These are phyloP conservation scores for Ondatra zibethicus DNA, from an alignment of 2,113 vertebrate species.

Conservation along the genomic window DNA sequence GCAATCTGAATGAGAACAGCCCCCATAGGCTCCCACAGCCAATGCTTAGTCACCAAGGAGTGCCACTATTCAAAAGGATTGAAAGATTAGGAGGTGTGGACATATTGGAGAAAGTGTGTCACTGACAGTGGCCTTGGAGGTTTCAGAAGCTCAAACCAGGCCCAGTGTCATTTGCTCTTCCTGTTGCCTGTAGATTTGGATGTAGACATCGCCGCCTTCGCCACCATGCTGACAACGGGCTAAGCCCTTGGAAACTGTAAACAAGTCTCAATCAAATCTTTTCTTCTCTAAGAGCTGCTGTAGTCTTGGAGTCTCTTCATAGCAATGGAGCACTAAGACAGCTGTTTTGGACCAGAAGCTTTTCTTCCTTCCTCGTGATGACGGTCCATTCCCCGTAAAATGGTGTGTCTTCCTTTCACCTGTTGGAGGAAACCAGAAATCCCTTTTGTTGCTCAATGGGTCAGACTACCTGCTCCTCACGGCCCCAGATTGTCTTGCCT, in stretches of 20 bases:
- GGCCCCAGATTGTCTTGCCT: not conserved
- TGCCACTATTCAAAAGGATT: not conserved
- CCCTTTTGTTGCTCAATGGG: not conserved
- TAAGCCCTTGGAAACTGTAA: not conserved
- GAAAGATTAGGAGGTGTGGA: not conserved
- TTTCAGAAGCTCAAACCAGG: not conserved
- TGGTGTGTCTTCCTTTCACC: accelerated
- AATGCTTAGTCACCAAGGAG: not conserved
- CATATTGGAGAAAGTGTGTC: not conserved
- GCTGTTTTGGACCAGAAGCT: not conserved
- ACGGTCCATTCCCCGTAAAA: not conserved
- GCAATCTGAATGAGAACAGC: not conserved
- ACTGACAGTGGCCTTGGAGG: not conserved
- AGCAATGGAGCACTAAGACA: not conserved
- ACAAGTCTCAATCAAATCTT: not conserved
- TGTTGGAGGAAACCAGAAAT: accelerated
- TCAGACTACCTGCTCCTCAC: not conserved
- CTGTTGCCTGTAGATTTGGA: not conserved
- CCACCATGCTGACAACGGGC: not conserved
- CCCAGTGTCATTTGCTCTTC: not conserved
- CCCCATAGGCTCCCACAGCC: not conserved
- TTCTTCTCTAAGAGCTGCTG: not conserved
- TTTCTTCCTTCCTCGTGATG: not conserved
- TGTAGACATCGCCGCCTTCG: not conserved
- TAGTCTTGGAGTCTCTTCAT: not conserved